Evolutionary conservation across 2,888 invertebrate species (phyloP).

Genomic region (Chelonus formosanus): DNA sequence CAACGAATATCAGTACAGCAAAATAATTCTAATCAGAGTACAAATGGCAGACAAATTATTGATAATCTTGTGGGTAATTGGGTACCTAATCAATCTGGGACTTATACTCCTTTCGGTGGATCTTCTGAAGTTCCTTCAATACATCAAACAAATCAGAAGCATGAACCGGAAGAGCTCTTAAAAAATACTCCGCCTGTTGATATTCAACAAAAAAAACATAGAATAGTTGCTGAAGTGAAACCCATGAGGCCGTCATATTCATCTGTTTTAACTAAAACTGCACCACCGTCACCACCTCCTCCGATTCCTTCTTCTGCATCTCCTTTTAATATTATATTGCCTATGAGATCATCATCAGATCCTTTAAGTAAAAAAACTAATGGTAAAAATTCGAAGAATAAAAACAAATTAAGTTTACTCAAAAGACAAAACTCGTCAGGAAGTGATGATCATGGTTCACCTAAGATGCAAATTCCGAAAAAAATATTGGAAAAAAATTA

Average conservation of each 20-base stretch:
- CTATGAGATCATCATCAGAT: conserved; percentile 34
- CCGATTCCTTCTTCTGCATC: conserved; percentile 13
- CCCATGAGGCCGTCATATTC: conserved; percentile 89
- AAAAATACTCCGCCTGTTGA: conserved; percentile 42
- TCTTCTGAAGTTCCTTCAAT: conserved; percentile 59
- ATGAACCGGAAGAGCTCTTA: conserved; percentile 51
- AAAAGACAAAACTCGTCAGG: conserved; percentile 69
- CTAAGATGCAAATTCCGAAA: conserved; percentile 57
- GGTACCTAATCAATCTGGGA: conserved; percentile 77
- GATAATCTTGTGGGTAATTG: conserved; percentile 79
- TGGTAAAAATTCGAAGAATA: conserved; percentile 63
- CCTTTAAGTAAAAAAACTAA: conserved; percentile 54
- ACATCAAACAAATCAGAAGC: conserved; percentile 44
- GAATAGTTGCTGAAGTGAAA: conserved; percentile 85
- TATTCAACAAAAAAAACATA: conserved; percentile 68
- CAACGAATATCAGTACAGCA: conserved; percentile 44
- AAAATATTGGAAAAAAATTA: conserved; percentile 62
- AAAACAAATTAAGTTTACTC: conserved; percentile 61
- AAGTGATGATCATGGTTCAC: conserved; percentile 66
- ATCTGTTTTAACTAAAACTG: conserved; percentile 80
- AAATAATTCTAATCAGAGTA: conserved; percentile 46
- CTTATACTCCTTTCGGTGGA: conserved; percentile 78
- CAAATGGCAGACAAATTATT: conserved; percentile 69
- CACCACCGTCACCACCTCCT: conserved; percentile 40
- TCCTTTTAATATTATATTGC: conserved; percentile 42